These are phyloP conservation scores for Brachionus angularis DNA, from an alignment of 1,140 invertebrate genomes.

Conservation along the genomic window DNA sequence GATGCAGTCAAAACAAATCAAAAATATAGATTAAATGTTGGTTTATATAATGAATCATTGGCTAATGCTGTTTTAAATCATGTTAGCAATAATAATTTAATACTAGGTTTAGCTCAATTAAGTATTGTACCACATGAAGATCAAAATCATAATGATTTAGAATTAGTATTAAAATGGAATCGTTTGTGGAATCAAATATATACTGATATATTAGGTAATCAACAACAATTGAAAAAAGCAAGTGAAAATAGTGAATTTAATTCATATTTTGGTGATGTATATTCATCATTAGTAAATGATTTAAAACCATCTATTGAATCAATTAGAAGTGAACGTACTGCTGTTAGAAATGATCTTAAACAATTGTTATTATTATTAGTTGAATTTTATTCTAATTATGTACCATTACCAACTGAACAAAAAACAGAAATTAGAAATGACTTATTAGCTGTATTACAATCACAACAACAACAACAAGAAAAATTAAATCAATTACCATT, in stretches of 20 bases:
- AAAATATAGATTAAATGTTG: constrained; percentile 8
- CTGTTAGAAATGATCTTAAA: background rate
- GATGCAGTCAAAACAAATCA: background rate
- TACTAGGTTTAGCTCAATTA: background rate
- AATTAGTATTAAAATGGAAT: constrained; percentile 14
- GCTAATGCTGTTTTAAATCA: constrained; percentile 3
- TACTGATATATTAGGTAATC: background rate
- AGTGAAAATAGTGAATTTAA: constrained; percentile 1
- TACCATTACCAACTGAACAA: background rate
- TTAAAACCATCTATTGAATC: background rate
- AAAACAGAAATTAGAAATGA: background rate
- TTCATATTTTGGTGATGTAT: constrained; percentile 38
- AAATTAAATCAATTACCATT: background rate
- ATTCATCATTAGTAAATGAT: background rate
- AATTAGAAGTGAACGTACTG: background rate
- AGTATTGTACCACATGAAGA: background rate
- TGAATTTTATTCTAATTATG: constrained; percentile 9
- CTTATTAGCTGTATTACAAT: background rate
- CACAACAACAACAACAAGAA: background rate
- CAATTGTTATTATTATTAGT: background rate
- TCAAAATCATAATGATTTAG: background rate
- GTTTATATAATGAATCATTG: constrained; percentile 13
- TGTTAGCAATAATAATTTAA: constrained; percentile 4
- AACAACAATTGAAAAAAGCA: background rate
- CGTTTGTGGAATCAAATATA: constrained; percentile 24